phyloP scores from a whole-genome alignment of 2,113 vertebrate species.

The Chaetura pelagica region DNA sequence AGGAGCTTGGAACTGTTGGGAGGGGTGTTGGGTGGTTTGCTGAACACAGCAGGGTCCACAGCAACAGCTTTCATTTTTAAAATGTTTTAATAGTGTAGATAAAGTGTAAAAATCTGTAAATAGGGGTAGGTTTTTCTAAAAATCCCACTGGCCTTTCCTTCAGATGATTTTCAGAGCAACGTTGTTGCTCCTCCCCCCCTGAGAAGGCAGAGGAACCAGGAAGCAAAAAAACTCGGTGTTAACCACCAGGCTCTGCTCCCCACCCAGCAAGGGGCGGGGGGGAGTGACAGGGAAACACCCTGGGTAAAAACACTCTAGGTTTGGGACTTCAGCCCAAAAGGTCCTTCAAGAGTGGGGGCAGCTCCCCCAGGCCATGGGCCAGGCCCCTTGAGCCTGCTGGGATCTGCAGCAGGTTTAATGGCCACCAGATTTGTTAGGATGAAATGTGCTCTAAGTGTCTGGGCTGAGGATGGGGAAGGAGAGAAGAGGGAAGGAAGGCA shows the following conservation, averaged over 20 bases:
- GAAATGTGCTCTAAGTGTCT: fast-evolving
- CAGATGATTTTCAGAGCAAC: fast-evolving
- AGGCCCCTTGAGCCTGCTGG: fast-evolving
- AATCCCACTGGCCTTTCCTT: background rate
- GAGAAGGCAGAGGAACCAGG: background rate
- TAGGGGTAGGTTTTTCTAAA: background rate
- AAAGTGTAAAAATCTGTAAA: fast-evolving
- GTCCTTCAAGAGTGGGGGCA: fast-evolving
- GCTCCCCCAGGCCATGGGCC: background rate
- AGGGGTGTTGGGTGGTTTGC: background rate
- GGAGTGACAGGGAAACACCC: background rate
- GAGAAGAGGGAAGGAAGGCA: fast-evolving
- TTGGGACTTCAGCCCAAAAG: background rate
- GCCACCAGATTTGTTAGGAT: background rate
- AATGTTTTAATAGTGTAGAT: background rate
- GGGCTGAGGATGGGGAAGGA: background rate
- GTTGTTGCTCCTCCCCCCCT: fast-evolving
- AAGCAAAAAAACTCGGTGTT: background rate
- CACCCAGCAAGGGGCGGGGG: too few species aligned
- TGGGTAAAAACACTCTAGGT: fast-evolving
- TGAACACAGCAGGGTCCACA: fast-evolving
- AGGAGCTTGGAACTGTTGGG: background rate
- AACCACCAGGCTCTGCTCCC: fast-evolving
- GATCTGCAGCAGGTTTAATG: fast-evolving
- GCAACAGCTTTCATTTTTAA: background rate